Evolutionary conservation across 23 tunicate species (phyloP), one percentile per base, ranked within the genome.

Genomic region (Halocynthia aurantium): DNA sequence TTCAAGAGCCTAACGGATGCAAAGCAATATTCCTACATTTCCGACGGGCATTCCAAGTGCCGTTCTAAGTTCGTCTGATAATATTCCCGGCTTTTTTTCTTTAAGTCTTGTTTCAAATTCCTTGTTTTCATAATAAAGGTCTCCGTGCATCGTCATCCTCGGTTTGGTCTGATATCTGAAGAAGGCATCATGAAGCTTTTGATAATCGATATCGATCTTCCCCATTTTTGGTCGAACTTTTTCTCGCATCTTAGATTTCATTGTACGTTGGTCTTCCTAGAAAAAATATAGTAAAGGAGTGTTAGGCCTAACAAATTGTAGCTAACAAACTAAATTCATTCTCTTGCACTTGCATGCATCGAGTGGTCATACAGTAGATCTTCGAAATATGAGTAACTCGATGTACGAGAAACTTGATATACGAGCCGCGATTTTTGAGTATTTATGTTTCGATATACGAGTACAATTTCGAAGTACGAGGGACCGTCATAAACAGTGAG

Each of bases 121-220:
- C 62, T 95, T 95, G 9, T 94, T 89, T 83, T 95, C 99, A 71
- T 95, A 95, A 69, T 95, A 95, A 62, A 95, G 69, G 70, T 95
- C 99, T 10, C 99, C 99, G 69, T 95, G 99, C 8, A 86, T 74
- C 19, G 99, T 86, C 99, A 95, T 89, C 75, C 77, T 85, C 10
- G 99, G 99, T 71, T 95, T 95, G 75, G 99, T 95, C 71, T 89
- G 96, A 53, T 95, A 95, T 8, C 99, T 82, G 85, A 95, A 95
- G 66, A 95, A 95, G 44, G 99, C 99, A 75, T 95, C 99, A 84
- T 95, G 99, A 7, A 95, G 87, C 68, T 95, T 95, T 65, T 95
- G 99, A 72, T 95, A 95, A 82, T 95, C 99, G 62, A 95, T 95
- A 63, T 95, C 99, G 12, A 95, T 95, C 69, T 95, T 95, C 31